A percentile compares a stretch with the other conserved stretches of the same genome.
phyloP scores from a whole-genome alignment of 2,113 vertebrate genomes.

The Isurus oxyrinchus region DNA sequence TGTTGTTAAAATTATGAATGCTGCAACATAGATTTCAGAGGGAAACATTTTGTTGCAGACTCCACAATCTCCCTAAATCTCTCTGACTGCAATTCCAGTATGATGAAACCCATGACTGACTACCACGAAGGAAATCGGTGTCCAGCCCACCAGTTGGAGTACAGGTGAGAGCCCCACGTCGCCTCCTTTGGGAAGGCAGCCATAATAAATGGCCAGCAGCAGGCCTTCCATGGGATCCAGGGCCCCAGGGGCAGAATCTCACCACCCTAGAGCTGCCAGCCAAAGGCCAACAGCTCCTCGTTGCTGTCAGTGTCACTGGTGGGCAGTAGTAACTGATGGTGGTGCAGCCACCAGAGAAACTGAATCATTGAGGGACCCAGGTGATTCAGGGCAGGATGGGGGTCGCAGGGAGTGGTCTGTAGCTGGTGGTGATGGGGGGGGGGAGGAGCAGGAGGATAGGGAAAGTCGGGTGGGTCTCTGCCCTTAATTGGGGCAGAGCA shows the following conservation, averaged over 20 bases:
- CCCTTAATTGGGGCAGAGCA: no score
- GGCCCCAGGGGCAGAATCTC: background rate
- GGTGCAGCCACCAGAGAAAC: background rate
- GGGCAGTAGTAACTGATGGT: no score
- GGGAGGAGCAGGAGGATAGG: no score
- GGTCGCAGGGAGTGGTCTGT: no score
- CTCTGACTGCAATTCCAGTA: background rate
- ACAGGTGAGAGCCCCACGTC: no score
- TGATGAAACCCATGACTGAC: background rate
- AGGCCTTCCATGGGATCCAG: background rate
- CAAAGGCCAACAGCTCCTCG: background rate
- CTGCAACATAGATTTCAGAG: background rate
- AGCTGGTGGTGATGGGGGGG: no score
- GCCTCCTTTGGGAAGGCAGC: background rate
- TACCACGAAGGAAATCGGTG: background rate
- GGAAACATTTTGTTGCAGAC: background rate
- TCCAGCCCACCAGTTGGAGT: background rate
- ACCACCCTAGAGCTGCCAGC: background rate
- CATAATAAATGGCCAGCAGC: background rate
- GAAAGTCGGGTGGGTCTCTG: no score
- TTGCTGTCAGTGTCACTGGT: background rate
- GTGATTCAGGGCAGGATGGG: background rate
- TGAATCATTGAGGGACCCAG: background rate
- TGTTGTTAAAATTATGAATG: background rate
- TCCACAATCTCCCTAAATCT: background rate